phyloP scores from a whole-genome alignment of 2,113 vertebrate species.

The Mellivora capensis region DNA sequence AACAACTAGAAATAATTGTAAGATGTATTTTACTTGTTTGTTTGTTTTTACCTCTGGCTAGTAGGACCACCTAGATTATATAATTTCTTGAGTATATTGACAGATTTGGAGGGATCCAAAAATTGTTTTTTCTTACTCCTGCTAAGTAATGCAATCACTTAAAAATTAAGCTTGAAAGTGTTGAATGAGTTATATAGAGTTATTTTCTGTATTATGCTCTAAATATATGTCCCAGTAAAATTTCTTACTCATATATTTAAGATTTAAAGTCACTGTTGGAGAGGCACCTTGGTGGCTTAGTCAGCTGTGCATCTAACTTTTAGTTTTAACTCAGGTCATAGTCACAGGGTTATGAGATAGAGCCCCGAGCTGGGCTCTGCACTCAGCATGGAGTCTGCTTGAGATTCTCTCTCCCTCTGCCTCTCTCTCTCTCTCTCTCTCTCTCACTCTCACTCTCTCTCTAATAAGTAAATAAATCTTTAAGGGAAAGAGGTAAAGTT shows the following conservation, averaged over 20 bases:
- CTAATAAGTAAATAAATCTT: not conserved
- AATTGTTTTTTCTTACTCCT: not conserved
- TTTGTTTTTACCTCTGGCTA: not conserved
- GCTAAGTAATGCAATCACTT: not conserved
- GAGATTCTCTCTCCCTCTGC: not conserved
- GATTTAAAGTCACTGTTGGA: conserved; percentile 60
- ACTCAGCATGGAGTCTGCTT: not conserved
- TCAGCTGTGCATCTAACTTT: not conserved
- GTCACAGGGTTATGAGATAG: not conserved
- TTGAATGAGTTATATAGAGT: not conserved
- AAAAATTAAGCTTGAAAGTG: not conserved
- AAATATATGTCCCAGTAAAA: conserved; percentile 2
- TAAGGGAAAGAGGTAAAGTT: conserved; percentile 5
- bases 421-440: not conserved
- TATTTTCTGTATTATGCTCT: not conserved
- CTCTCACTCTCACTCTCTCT: not conserved
- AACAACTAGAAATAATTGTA: not conserved
- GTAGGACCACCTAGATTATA: not conserved
- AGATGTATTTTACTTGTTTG: not conserved
- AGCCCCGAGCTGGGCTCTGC: not conserved
- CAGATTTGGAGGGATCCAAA: not conserved
- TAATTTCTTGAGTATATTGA: not conserved
- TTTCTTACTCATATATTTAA: conserved; percentile 63
- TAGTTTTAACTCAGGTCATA: not conserved
- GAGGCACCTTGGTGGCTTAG: not conserved